Base-by-base conservation (phyloP, 2,113 vertebrate genomes). In the Platycercus adscitus region DNA sequence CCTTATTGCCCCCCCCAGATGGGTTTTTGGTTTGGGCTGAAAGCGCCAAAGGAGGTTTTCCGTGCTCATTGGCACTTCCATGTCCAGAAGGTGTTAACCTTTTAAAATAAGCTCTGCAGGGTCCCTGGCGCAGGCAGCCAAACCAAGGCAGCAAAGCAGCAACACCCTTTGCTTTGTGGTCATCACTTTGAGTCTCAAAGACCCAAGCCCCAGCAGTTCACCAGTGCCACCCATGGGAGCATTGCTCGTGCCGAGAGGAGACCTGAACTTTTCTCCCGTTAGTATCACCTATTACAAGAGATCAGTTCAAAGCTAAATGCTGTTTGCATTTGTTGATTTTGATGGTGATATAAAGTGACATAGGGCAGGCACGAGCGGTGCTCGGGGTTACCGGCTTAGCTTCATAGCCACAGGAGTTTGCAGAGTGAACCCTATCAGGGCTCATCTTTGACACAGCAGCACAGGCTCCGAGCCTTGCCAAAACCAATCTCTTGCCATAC, bases 281-380 rank as follows among this genome's bases (percentile, higher is more conserved):
- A 17, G 11, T 41, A 17, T 0, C 0, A 1, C 1, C 58, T 11
- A 6, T 4, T 16, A 5, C 0, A 3, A 53, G 52, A 33, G 26
- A 31, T 6, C 18, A 3, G 13, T 18, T 15, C 73, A 25, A 3
- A 25, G 29, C 39, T 19, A 8, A 25, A 7, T 7, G 28, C 18
- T 41, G 28, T 7, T 24, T 60, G 46, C 33, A 13, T 46, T 12
- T 43, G 23, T 13, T 49, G 53, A 2, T 35, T 21, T 21, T 6
- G 52, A 2, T 13, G 41, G 20, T 17, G 64, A 29, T 11, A 1
- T 4, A 1, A 11, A 17, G 31, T 3, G 37, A 5, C 58, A 8
- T 3, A 44, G 33, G 86, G 72, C 37, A 39, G 85, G 46, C 44
- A 3, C 0, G 1, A 10, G 49, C 0, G 1, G 37, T 2, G 33